Evolutionary conservation across 2,888 invertebrate species (phyloP).

Genomic region (Aporophyla lueneburgensis): DNA sequence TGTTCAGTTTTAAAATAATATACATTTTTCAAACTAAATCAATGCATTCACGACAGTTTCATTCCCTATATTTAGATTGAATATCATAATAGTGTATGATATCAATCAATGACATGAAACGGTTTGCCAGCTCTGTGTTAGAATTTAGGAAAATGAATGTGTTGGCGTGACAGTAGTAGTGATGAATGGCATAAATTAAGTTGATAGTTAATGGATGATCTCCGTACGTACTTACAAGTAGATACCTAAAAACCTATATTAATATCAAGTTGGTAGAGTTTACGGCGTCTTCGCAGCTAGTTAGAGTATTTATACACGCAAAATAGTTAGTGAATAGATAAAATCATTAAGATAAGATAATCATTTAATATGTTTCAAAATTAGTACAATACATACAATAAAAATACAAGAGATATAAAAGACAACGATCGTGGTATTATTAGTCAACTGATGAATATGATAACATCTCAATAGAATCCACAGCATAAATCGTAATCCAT

Average conservation of each 20-base stretch:
- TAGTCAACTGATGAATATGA: neutral
- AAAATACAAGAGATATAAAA: neutral
- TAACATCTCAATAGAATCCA: neutral
- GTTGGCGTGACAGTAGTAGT: slow-evolving; percentile 35
- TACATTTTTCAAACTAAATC: too few relatives aligned
- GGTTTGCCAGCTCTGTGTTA: slow-evolving; percentile 31
- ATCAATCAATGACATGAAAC: too few relatives aligned
- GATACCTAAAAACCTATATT: slow-evolving; percentile 6
- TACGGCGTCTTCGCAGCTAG: neutral
- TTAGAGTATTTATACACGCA: neutral
- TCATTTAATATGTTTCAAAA: neutral
- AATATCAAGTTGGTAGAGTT: slow-evolving; percentile 5
- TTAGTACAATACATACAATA: neutral
- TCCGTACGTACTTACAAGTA: neutral
- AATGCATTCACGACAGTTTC: too few relatives aligned
- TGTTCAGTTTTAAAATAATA: too few relatives aligned
- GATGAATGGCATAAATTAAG: slow-evolving; percentile 58
- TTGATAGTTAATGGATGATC: slow-evolving; percentile 52
- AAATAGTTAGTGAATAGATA: too few relatives aligned
- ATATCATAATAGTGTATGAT: too few relatives aligned
- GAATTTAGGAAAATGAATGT: slow-evolving; percentile 51
- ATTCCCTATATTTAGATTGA: too few relatives aligned
- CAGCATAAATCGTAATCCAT: too few relatives aligned
- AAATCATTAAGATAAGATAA: too few relatives aligned
- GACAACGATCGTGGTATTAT: neutral